phyloP scores from a whole-genome alignment of 2,113 vertebrate species.

The Alces alces region DNA sequence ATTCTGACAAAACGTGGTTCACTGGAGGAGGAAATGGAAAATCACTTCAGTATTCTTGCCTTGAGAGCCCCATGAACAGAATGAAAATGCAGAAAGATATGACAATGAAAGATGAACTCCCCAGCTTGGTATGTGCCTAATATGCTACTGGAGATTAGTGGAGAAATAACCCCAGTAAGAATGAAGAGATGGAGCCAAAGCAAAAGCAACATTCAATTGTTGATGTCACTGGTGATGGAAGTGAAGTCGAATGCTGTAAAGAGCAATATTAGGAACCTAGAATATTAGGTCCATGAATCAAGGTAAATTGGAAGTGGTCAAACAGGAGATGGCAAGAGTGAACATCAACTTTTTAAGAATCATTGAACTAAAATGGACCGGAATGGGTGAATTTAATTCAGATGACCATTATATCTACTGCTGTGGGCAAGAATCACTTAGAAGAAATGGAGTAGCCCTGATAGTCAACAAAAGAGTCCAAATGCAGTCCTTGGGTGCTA shows the following conservation, averaged over 20 bases:
- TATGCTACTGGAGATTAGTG: neutral
- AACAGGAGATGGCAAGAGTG: neutral
- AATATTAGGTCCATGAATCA: neutral
- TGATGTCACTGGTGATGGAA: neutral
- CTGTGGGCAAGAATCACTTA: neutral
- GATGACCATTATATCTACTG: neutral
- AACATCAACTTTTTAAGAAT: neutral
- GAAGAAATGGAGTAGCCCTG: neutral
- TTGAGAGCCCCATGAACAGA: neutral
- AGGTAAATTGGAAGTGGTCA: neutral
- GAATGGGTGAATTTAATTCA: neutral
- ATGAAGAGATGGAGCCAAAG: neutral
- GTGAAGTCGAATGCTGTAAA: neutral
- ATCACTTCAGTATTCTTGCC: neutral
- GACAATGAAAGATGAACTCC: neutral
- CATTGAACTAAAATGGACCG: fast-evolving
- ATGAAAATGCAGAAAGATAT: neutral
- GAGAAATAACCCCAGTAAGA: neutral
- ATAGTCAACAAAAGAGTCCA: neutral
- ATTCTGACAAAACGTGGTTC: neutral
- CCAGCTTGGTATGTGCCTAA: neutral
- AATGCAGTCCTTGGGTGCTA: neutral
- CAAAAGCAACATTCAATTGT: neutral
- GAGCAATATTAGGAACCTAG: neutral
- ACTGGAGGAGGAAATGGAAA: neutral